phyloP scores from a whole-genome alignment of 2,888 invertebrate species.

The Agonopterix subpropinquella region DNA sequence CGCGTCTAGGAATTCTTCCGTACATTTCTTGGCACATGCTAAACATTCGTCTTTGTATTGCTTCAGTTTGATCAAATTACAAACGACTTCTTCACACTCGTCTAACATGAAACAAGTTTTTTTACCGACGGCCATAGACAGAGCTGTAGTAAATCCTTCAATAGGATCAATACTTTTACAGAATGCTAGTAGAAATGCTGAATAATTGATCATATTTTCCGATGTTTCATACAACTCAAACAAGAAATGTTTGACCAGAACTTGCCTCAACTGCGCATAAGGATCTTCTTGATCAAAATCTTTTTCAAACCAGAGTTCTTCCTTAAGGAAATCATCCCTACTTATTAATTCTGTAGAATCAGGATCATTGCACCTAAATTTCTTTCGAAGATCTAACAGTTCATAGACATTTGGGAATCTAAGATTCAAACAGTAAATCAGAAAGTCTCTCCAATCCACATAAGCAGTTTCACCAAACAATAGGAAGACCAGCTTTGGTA shows the following conservation, averaged over 20 bases:
- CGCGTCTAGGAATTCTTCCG: conserved; percentile 41
- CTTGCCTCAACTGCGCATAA: conserved; percentile 35
- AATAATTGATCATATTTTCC: conserved; percentile 73
- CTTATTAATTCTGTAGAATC: conserved; percentile 46
- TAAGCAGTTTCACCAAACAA: conserved; percentile 74
- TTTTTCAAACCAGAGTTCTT: conserved; percentile 56
- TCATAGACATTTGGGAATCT: conserved; percentile 72
- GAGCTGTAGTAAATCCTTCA: conserved; percentile 74
- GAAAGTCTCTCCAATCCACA: conserved; percentile 80
- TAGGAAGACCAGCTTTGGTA: conserved; percentile 52
- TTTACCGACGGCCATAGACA: conserved; percentile 74
- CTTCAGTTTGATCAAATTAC: conserved; percentile 50
- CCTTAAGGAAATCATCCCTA: conserved; percentile 42
- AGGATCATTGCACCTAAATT: conserved; percentile 64
- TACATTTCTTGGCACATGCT: conserved; percentile 49
- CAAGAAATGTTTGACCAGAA: conserved; percentile 71
- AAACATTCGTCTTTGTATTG: conserved; percentile 50
- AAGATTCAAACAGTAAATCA: conserved; percentile 75
- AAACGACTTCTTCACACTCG: conserved; percentile 66
- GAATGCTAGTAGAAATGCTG: conserved; percentile 77
- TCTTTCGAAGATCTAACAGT: conserved; percentile 62
- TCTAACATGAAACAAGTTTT: conserved; percentile 60
- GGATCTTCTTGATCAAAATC: conserved; percentile 39
- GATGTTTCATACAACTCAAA: conserved; percentile 72
- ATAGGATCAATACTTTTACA: conserved; percentile 75